Percentiles rank a stretch among this genome's conserved stretches.
phyloP scores from a whole-genome alignment of 2,113 vertebrate genomes.

The Himantopus leucocephalus region DNA sequence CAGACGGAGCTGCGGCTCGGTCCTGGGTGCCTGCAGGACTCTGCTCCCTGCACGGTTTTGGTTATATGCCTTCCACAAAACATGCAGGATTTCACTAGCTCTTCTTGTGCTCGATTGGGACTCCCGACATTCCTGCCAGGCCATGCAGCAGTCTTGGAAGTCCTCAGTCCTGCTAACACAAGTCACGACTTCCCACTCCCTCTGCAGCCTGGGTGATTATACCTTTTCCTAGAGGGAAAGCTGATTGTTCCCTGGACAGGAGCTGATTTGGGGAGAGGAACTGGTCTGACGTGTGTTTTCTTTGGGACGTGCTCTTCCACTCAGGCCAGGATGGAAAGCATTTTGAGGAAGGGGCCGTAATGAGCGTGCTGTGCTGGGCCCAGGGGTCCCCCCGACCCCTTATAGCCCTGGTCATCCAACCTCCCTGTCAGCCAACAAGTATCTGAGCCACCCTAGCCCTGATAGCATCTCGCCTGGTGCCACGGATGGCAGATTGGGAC shows the following conservation, averaged over 20 bases:
- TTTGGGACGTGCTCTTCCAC: fast-evolving
- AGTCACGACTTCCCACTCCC: not conserved
- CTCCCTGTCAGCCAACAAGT: not conserved
- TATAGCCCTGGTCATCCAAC: not conserved
- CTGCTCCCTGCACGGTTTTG: fast-evolving
- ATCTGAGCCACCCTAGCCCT: not conserved
- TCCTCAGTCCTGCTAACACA: not conserved
- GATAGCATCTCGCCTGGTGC: not conserved
- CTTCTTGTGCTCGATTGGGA: fast-evolving
- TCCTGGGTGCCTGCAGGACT: not conserved
- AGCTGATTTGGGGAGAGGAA: not conserved
- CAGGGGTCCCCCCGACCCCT: fast-evolving
- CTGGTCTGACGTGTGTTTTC: fast-evolving
- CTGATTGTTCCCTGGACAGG: not conserved
- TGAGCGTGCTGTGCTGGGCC: not conserved
- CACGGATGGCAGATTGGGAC: not conserved
- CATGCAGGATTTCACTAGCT: not conserved
- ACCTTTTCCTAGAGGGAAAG: not conserved
- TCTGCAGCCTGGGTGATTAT: not conserved
- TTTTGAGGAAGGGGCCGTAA: fast-evolving
- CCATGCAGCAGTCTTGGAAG: too few species aligned
- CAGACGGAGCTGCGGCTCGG: fast-evolving
- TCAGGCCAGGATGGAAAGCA: not conserved
- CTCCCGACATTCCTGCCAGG: not conserved
- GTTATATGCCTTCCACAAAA: not conserved